Base-by-base conservation (phyloP, 2,113 vertebrate species). In the Ploceus nigricollis region DNA sequence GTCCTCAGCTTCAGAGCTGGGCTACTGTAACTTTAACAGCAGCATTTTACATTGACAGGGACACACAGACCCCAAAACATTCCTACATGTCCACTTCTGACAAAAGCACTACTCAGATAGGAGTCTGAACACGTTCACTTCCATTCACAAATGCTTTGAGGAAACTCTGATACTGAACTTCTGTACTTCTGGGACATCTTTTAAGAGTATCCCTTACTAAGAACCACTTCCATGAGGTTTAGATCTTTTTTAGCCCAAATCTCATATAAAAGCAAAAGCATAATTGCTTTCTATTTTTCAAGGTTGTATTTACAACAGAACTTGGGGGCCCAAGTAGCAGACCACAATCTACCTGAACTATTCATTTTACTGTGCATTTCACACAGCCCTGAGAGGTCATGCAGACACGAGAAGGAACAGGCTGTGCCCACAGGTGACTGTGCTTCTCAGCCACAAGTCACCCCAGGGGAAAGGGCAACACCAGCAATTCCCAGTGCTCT, bases 121-220 rank as follows among this genome's bases (percentile, higher is more conserved):
- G n/a, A n/a, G 18, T 42, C 17, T 37, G 40, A 58, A 16, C 23
- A 53, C 0, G 0, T n/a, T 42, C 27, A 33, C 21, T 73, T 65
- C 50, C 40, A 50, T 39, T 75, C 71, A 73, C 11, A 80, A 81
- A 56, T 8, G 10, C 60, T 88, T 82, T 39, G 37, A 87, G 61
- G 35, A 77, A 50, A 42, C 42, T 25, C 19, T 31, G 22, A 85
- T n/a, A n/a, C n/a, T n/a, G n/a, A n/a, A n/a, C n/a, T n/a, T n/a
- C n/a, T n/a, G n/a, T n/a, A n/a, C 31, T 37, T 57, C 35, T 66
- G 19, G 8, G 42, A 20, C 13, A n/a, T 9, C 22, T 57, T 54
- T 66, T 11, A 87, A 42, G 9, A 42, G 10, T 7, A 51, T 24
- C 37, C 22, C 27, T 64, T 58, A 63, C 25, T 11, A 56, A 78